These are phyloP conservation scores for Orthonychiurus folsomi DNA, from an alignment of 2,888 invertebrate species.

Conservation along the genomic window DNA sequence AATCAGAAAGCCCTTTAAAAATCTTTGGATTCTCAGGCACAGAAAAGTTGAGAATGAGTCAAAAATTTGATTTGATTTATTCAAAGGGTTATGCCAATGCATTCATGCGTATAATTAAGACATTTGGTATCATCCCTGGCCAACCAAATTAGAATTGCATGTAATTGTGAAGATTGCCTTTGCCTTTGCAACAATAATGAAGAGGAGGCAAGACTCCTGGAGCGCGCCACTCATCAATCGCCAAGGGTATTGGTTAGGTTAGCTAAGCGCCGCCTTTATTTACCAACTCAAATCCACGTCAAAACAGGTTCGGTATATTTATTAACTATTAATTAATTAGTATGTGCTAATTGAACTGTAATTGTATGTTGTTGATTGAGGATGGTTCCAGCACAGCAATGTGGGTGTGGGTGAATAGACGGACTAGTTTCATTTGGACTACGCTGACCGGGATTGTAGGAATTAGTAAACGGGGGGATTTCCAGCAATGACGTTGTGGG, in stretches of 20 bases:
- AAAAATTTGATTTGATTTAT: too few relatives aligned
- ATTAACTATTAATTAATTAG: too few relatives aligned
- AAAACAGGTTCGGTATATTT: too few relatives aligned
- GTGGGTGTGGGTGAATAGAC: constrained; percentile 4
- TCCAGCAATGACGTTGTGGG: not conserved
- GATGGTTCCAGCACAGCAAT: constrained; percentile 7
- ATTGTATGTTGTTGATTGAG: too few relatives aligned
- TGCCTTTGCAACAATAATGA: not conserved
- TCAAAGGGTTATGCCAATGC: too few relatives aligned
- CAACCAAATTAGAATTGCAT: constrained; percentile 5
- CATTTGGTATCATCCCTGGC: not conserved
- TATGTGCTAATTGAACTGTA: too few relatives aligned
- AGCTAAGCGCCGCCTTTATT: not conserved
- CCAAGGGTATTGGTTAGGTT: not conserved
- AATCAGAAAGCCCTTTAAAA: constrained; percentile 6
- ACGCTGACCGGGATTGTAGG: not conserved
- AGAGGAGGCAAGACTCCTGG: not conserved
- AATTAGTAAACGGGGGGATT: not conserved
- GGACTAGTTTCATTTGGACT: constrained; percentile 2
- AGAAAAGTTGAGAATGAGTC: constrained; percentile 3
- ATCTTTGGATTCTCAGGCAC: constrained; percentile 4
- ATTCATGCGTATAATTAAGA: too few relatives aligned
- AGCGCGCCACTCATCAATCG: constrained; percentile 7
- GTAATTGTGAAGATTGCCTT: constrained; percentile 5
- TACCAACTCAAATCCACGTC: constrained; percentile 6